phyloP scores from a whole-genome alignment of 2,888 invertebrate genomes.

The Cantharis rufa region DNA sequence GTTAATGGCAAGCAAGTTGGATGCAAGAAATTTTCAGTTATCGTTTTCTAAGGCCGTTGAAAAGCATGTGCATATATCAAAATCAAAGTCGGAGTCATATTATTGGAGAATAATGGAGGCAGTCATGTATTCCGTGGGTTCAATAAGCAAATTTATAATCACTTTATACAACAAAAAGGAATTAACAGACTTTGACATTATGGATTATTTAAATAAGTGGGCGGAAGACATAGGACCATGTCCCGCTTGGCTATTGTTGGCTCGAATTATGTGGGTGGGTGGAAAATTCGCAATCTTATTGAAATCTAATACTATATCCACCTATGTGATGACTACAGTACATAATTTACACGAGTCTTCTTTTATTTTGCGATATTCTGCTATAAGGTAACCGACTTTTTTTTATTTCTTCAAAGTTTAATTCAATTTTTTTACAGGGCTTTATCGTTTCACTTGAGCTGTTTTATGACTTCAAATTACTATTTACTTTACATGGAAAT shows the following conservation, averaged over 20 bases:
- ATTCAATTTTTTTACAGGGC: constrained; percentile 8
- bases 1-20: not conserved
- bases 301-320: not conserved
- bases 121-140: constrained; percentile 18
- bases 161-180: not conserved
- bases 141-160: constrained; percentile 13
- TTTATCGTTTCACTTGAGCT: constrained; percentile 3
- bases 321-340: constrained; percentile 13
- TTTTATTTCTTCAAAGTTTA: not conserved
- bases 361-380: constrained; percentile 17
- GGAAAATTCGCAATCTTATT: constrained; percentile 13
- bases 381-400: constrained; percentile 12
- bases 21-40: not conserved
- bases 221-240: constrained; percentile 17
- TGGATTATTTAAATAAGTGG: constrained; percentile 17
- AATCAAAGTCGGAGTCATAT: constrained; percentile 17
- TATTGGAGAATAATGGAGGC: constrained; percentile 25
- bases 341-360: constrained; percentile 14
- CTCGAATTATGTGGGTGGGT: constrained; percentile 23
- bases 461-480: constrained; percentile 2
- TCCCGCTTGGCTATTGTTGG: constrained; percentile 17
- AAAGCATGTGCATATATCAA: constrained; percentile 6
- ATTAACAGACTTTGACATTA: constrained; percentile 13
- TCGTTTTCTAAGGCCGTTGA: not conserved
- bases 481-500: constrained; percentile 11